A percentile compares a stretch with the other conserved stretches of the same genome.
These are phyloP conservation scores for Isichthys henryi DNA, from an alignment of 2,113 vertebrate species.

Conservation along the genomic window DNA sequence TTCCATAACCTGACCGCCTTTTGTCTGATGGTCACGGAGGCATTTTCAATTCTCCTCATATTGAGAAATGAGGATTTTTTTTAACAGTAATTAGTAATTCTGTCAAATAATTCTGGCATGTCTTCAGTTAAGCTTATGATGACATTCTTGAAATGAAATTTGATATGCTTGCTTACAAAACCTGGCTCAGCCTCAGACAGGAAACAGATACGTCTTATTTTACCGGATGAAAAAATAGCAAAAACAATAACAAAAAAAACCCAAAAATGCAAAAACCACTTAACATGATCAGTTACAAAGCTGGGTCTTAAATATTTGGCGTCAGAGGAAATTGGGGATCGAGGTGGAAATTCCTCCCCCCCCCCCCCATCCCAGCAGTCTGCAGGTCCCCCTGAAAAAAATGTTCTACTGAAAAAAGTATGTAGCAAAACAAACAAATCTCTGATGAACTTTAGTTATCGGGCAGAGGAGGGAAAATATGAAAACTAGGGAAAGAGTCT, in stretches of 20 bases:
- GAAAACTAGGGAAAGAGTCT: background rate
- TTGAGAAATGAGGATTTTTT: background rate
- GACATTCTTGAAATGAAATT: background rate
- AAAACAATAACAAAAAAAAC: background rate
- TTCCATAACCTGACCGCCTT: background rate
- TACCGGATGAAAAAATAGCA: background rate
- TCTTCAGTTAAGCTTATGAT: background rate
- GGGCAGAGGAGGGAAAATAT: background rate
- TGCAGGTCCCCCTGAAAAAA: background rate
- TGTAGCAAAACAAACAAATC: background rate
- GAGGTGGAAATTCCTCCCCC: constrained; percentile 44
- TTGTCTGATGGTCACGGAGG: background rate
- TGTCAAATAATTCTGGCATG: background rate
- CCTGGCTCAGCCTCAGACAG: background rate
- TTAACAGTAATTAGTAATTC: background rate
- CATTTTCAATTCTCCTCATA: background rate
- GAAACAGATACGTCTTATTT: background rate
- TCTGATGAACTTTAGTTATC: background rate
- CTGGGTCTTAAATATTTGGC: constrained; percentile 46
- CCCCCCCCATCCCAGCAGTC: background rate
- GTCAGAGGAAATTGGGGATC: constrained; percentile 44
- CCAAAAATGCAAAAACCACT: background rate
- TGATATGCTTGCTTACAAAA: background rate
- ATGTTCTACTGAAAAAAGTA: background rate
- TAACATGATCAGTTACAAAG: constrained; percentile 54